Evolutionary conservation across 2,113 vertebrate species (phyloP), one percentile per base, ranked within the genome.

Genomic region (Etia nguti): DNA sequence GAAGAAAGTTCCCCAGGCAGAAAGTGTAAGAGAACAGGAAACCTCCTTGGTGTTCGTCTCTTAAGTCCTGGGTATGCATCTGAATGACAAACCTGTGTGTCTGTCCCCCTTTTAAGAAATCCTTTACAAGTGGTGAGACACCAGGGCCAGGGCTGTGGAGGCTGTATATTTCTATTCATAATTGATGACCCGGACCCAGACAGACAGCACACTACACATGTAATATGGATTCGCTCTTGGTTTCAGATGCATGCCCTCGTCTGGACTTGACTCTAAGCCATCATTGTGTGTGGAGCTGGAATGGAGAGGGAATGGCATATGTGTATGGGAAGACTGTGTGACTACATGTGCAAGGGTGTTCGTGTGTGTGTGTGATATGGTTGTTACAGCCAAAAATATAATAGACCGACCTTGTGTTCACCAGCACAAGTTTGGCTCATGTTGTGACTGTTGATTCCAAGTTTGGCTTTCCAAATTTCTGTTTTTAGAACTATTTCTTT

Each of bases 111-210:
- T 96, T 97, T 94, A 94, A 95, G 96, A 96, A 97, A 96, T 96
- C 96, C 90, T 96, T 96, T 96, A 96, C 96, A 96, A 97, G 96
- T 95, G 95, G 92, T 92, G 94, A 93, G 96, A 97, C 97, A 96
- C 95, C 92, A 93, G 95, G 93, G 93, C 95, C 94, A 86, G 94
- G 94, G 89, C 94, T 95, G 95, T 95, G 95, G 94, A 96, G 96
- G 95, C 95, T 97, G 97, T 98, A 97, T 97, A 95, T 97, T 96
- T 96, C 96, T 97, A 98, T 98, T 97, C 97, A 98, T 98, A 97
- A 98, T 98, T 98, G 97, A 98, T 98, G 97, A 95, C 95, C 95
- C 94, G 96, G 96, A 97, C 97, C 96, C 95, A 95, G 97, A 96
- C 96, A 96, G 97, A 96, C 97, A 96, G 96, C 97, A 93, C 91